Percentiles rank a stretch among this genome's conserved stretches.
Evolutionary conservation across 2,797 vertebrate species (phyloP).

Genomic region (Myotis daubentonii): DNA sequence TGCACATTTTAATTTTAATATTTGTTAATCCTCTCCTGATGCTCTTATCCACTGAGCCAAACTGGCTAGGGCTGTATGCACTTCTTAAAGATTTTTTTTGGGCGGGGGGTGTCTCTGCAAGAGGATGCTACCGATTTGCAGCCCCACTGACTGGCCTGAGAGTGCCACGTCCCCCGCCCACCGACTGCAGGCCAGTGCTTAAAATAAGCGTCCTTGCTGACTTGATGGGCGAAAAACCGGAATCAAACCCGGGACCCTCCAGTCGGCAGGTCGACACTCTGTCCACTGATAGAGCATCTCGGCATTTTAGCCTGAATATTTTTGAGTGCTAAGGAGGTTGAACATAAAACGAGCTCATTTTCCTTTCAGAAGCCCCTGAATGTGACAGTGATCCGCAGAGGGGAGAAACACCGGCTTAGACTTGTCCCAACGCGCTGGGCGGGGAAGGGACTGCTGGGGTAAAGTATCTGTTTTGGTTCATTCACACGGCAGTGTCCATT

Average conservation of each 20-base stretch:
- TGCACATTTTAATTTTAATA: neutral
- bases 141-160: neutral
- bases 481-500: fast-evolving
- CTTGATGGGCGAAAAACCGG: neutral
- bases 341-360: neutral
- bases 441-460: constrained; percentile 96
- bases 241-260: no score
- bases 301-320: neutral
- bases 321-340: neutral
- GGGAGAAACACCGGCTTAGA: constrained; percentile 88
- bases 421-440: constrained; percentile 94
- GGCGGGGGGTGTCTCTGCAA: neutral
- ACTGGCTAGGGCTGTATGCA: no score
- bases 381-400: constrained; percentile 89
- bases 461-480: neutral
- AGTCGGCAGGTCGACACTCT: no score
- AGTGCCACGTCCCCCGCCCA: fast-evolving
- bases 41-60: no score
- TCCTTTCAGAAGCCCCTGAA: constrained; percentile 90
- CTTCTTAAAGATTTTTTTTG: neutral
- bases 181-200: neutral
- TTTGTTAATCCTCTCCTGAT: no score
- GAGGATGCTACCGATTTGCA: neutral
- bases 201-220: neutral
- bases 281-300: neutral